phyloP scores from a whole-genome alignment of 2,888 invertebrate species.

The Brachylomia viminalis region DNA sequence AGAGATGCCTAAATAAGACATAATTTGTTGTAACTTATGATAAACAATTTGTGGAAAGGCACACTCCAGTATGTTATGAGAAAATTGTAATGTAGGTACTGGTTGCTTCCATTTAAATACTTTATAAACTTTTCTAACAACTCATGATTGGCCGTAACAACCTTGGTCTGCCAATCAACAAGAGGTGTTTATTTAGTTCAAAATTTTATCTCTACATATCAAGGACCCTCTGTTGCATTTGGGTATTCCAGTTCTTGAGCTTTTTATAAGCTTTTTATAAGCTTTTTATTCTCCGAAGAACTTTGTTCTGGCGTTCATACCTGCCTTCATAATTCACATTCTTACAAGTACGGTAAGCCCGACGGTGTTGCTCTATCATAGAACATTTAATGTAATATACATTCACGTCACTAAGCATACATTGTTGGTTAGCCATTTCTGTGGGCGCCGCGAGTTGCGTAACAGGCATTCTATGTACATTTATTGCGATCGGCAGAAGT shows the following conservation, averaged over 20 bases:
- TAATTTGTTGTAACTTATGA: neutral
- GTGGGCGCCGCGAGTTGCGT: slow-evolving; percentile 75
- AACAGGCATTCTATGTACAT: slow-evolving; percentile 78
- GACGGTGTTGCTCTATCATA: slow-evolving; percentile 28
- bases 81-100: neutral
- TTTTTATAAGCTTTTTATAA: neutral
- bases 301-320: neutral
- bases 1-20: neutral
- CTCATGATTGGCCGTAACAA: neutral
- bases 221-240: neutral
- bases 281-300: neutral
- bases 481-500: slow-evolving; percentile 80
- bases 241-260: neutral
- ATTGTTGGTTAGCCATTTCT: slow-evolving; percentile 73
- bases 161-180: neutral
- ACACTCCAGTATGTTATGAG: neutral
- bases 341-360: slow-evolving; percentile 2
- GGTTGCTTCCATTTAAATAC: neutral
- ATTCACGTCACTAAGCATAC: slow-evolving; percentile 50
- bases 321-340: slow-evolving; percentile 10
- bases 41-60: neutral
- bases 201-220: neutral
- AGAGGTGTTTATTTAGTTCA: neutral
- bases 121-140: neutral
- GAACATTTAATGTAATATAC: slow-evolving; percentile 41